Base-by-base conservation (phyloP, 2,113 vertebrate species). In the Formicarius rufipectus region DNA sequence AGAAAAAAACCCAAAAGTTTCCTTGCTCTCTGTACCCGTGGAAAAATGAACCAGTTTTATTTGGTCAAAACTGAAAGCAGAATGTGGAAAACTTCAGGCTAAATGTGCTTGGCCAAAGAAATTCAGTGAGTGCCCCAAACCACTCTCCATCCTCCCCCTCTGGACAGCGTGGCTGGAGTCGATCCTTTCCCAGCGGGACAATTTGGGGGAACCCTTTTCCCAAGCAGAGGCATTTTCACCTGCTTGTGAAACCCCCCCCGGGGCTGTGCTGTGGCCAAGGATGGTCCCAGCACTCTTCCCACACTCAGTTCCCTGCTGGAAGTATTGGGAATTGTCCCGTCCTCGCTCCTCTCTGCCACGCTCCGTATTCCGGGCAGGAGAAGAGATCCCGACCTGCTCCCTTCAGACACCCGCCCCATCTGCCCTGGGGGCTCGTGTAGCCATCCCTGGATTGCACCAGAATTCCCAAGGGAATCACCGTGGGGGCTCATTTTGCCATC, bases 1-100 rank as follows among this genome's bases (percentile, higher is more conserved):
- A 8, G 6, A 13, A 60, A 59, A 76, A 72, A 23, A 8, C n/a
- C n/a, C n/a, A 1, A 1, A 1, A 1, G 13, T 33, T 86, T 85
- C 49, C 16, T 66, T 53, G 1, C 27, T 49, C 27, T 64, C 25
- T 22, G 9, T 33, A 45, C 73, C 24, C 18, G 3, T 40, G 76
- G 67, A 72, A 81, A 76, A 77, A 39, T 31, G 13, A 76, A 14
- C 8, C 23, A 30, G 2, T 39, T 88, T 63, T 30, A 10, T 52
- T 94, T 37, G 30, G 19, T 44, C 50, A 37, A 84, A 76, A 53
- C 9, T 2, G 17, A 52, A 55, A 19, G 24, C 5, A 74, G 64
- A 89, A 67, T 23, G 27, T 5, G 39, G 17, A 30, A 53, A 69
- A 83, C 47, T 1, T 6, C 22, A 53, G 7, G 24, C 7, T 72